These are phyloP conservation scores for Epinephelus lanceolatus DNA, from an alignment of 2,113 vertebrate species.

Conservation along the genomic window DNA sequence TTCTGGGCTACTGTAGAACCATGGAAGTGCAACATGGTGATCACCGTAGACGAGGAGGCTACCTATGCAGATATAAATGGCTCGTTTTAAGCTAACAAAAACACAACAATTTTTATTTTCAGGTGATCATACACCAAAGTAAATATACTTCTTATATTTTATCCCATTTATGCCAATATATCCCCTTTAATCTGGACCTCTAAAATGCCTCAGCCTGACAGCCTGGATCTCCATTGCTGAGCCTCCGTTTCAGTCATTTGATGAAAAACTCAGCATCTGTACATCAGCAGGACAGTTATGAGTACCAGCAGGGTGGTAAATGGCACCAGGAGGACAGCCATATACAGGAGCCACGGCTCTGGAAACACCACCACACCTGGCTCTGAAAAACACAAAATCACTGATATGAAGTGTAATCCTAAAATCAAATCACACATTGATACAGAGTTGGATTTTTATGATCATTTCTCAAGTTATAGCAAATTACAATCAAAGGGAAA, in stretches of 20 bases:
- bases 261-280: background rate
- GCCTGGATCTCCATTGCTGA: background rate
- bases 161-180: no score
- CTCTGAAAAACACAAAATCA: conserved; percentile 25
- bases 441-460: background rate
- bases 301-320: conserved; percentile 40
- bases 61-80: no score
- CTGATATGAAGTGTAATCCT: background rate
- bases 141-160: no score
- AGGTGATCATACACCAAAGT: no score
- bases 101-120: no score
- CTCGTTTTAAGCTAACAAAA: no score
- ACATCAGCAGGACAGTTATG: background rate
- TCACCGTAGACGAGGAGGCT: no score
- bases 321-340: conserved; percentile 55
- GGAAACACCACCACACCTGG: background rate
- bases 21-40: no score
- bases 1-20: no score
- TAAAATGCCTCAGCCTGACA: no score
- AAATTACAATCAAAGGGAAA: background rate
- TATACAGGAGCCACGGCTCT: conserved; percentile 70
- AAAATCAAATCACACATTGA: background rate
- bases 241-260: no score
- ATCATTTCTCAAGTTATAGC: background rate
- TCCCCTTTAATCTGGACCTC: no score